Evolutionary conservation across 2,113 vertebrate species (phyloP).

Genomic region (Petromus typicus): DNA sequence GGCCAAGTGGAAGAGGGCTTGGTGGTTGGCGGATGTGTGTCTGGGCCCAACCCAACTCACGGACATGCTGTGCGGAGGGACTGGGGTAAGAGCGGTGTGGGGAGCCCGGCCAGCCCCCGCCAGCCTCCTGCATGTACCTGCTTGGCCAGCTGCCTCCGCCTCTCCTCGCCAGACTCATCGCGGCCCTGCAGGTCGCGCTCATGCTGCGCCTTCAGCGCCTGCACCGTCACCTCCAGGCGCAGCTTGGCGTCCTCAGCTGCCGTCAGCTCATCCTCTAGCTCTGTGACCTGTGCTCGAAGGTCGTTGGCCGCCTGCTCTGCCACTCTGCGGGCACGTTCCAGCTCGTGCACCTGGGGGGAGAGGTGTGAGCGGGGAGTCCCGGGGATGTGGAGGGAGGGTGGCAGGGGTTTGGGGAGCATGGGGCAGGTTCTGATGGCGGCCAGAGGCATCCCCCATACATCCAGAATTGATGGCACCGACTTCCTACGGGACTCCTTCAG

Average conservation of each 20-base stretch:
- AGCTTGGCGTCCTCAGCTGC: constrained; percentile 84
- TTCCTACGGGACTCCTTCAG: background rate
- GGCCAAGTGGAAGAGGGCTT: background rate
- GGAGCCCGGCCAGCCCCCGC: too few species aligned
- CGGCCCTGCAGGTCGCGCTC: constrained; percentile 85
- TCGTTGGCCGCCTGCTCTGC: constrained; percentile 91
- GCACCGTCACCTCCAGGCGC: constrained; percentile 85
- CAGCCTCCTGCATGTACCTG: constrained; percentile 61
- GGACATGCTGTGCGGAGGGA: too few species aligned
- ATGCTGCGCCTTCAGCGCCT: constrained; percentile 83
- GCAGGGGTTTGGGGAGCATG: background rate
- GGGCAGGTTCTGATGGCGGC: background rate
- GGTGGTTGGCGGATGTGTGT: too few species aligned
- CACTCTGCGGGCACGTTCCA: constrained; percentile 89
- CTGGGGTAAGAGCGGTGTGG: too few species aligned
- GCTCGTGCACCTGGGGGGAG: constrained; percentile 91
- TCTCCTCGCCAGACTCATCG: constrained; percentile 81
- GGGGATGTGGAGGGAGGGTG: background rate
- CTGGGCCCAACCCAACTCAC: accelerated
- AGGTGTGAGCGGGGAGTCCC: background rate
- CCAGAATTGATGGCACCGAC: background rate
- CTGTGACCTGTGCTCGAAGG: constrained; percentile 88
- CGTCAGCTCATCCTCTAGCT: constrained; percentile 85
- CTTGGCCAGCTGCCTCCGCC: constrained; percentile 83
- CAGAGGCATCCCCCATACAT: accelerated